These are phyloP conservation scores for Spodoptera picta DNA, from an alignment of 2,888 invertebrate genomes.

Conservation along the genomic window DNA sequence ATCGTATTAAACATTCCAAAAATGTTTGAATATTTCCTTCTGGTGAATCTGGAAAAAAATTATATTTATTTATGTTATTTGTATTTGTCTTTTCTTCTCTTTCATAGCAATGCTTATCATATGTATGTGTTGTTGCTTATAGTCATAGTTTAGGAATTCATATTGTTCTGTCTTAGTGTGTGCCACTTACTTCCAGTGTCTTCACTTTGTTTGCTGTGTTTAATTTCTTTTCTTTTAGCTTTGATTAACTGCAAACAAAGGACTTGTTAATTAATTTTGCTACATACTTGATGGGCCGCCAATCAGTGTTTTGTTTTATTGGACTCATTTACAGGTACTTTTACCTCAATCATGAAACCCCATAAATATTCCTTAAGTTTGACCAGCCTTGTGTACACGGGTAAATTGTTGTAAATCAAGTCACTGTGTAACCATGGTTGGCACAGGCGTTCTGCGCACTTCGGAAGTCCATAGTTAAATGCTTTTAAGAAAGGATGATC, in stretches of 20 bases:
- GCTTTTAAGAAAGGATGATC: slow-evolving; percentile 51
- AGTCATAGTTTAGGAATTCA: too few species aligned
- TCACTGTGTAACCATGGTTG: slow-evolving; percentile 61
- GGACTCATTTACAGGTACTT: too few species aligned
- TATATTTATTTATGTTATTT: not conserved
- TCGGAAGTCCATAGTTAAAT: slow-evolving; percentile 39
- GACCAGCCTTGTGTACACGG: slow-evolving; percentile 26
- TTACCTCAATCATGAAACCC: slow-evolving; percentile 50
- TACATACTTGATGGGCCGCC: too few species aligned
- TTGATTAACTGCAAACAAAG: slow-evolving; percentile 24
- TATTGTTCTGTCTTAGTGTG: not conserved
- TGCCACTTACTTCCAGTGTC: slow-evolving; percentile 9
- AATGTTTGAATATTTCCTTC: slow-evolving; percentile 4
- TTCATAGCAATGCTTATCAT: too few species aligned
- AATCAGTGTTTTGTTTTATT: too few species aligned
- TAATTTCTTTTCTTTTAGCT: slow-evolving; percentile 18
- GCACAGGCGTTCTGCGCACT: slow-evolving; percentile 38
- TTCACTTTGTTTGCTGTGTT: not conserved
- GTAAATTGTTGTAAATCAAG: slow-evolving; percentile 48
- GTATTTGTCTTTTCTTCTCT: too few species aligned
- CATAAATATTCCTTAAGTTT: slow-evolving; percentile 37
- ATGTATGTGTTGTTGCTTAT: too few species aligned
- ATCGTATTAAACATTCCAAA: slow-evolving; percentile 28
- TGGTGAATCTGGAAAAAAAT: slow-evolving; percentile 6
- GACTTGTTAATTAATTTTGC: not conserved